Conservation (phyloP, 2,888 invertebrate genomes). For the Microplitis deprimator region DNA sequence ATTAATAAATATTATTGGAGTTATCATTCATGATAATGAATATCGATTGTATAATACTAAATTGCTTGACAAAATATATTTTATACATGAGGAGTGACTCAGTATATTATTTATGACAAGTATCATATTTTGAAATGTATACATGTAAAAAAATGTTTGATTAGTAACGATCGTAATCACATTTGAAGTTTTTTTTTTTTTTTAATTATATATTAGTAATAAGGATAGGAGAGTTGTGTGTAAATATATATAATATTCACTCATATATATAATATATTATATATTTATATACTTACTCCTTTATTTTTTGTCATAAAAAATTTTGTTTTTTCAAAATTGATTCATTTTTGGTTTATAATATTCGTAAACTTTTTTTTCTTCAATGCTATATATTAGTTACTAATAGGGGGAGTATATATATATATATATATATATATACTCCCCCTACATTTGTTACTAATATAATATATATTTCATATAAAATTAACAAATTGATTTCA, state of each 20-base stretch:
- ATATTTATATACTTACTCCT: background rate
- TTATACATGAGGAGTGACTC: too few relatives aligned
- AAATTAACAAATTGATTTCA: too few relatives aligned
- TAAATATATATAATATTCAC: background rate
- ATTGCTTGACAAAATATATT: too few relatives aligned
- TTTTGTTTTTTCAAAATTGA: background rate
- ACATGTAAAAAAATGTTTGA: too few relatives aligned
- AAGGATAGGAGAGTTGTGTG: background rate
- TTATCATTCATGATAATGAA: background rate
- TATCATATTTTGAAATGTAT: too few relatives aligned
- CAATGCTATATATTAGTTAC: background rate
- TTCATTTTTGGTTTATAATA: background rate
- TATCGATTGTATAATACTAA: too few relatives aligned
- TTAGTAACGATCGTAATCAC: too few relatives aligned
- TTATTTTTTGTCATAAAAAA: background rate
- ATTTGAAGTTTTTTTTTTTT: too few relatives aligned
- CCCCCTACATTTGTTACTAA: background rate
- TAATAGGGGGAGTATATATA: background rate
- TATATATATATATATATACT: background rate
- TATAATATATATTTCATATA: background rate
- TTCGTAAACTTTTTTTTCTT: background rate
- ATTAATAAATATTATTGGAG: background rate
- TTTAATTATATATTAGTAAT: too few relatives aligned
- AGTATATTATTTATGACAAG: too few relatives aligned
- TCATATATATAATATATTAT: background rate